A percentile compares a stretch with the other conserved stretches of the same genome.
Evolutionary conservation across 2,888 invertebrate genomes (phyloP).

Genomic region (Endomychus coccineus): DNA sequence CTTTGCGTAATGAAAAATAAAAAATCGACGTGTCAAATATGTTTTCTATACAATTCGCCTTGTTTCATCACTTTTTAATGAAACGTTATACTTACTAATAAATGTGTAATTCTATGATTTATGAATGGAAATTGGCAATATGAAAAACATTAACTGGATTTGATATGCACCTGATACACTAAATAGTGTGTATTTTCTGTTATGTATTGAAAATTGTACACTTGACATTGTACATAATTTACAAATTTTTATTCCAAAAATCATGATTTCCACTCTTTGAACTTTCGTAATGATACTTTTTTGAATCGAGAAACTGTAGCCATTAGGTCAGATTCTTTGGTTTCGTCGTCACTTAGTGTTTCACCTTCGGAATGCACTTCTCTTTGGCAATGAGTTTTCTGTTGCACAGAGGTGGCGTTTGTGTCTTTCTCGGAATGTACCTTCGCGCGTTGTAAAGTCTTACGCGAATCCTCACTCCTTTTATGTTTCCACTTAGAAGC

Average conservation of each 20-base stretch:
- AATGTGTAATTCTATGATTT: too few species aligned
- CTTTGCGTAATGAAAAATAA: too few species aligned
- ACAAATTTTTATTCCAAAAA: constrained; percentile 32
- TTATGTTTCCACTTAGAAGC: constrained; percentile 42
- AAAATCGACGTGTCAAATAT: too few species aligned
- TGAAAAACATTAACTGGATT: too few species aligned
- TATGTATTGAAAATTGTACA: too few species aligned
- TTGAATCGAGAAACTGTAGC: constrained; percentile 71
- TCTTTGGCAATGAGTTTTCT: constrained; percentile 46
- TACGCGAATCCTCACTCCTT: constrained; percentile 38
- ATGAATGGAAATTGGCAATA: too few species aligned
- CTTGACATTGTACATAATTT: too few species aligned
- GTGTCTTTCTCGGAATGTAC: constrained; percentile 55
- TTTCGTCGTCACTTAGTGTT: constrained; percentile 55
- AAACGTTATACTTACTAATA: too few species aligned
- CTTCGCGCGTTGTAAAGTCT: constrained; percentile 49
- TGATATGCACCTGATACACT: too few species aligned
- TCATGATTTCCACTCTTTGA: constrained; percentile 77
- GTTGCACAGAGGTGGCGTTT: constrained; percentile 33
- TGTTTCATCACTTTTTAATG: too few species aligned
- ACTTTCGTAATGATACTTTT: constrained; percentile 68
- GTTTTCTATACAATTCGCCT: too few species aligned
- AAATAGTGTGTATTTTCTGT: too few species aligned
- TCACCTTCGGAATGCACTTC: constrained; percentile 71
- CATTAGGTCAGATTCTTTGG: constrained; percentile 60